Evolutionary conservation across 2,113 vertebrate species (phyloP).

Genomic region (Acrocephalus kingi): DNA sequence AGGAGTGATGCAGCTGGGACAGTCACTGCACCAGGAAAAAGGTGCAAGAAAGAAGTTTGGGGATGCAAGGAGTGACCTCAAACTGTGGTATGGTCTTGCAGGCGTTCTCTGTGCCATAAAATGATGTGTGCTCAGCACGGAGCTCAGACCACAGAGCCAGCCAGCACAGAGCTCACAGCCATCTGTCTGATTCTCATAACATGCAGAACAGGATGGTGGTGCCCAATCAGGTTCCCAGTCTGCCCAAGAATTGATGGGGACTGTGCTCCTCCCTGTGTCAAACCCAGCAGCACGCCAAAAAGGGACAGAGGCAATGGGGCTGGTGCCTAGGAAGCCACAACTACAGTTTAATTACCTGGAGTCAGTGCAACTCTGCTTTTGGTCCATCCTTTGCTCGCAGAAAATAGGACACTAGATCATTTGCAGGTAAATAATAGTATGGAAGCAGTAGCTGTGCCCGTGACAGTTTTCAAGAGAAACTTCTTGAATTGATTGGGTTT

Average conservation of each 20-base stretch:
- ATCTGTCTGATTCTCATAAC: background rate
- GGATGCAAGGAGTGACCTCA: background rate
- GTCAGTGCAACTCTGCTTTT: background rate
- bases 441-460: background rate
- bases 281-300: background rate
- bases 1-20: background rate
- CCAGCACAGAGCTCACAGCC: background rate
- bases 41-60: background rate
- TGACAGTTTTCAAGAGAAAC: background rate
- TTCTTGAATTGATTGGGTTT: background rate
- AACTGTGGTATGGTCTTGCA: background rate
- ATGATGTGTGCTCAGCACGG: background rate
- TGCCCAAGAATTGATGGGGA: background rate
- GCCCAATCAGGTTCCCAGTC: background rate
- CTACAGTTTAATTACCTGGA: background rate
- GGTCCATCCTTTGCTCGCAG: background rate
- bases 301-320: background rate
- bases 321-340: background rate
- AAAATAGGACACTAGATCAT: background rate
- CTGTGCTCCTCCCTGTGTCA: background rate
- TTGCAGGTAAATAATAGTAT: background rate
- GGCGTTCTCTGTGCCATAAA: background rate
- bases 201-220: background rate
- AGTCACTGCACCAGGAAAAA: background rate
- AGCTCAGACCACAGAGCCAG: background rate